A percentile compares a stretch with the other conserved stretches of the same genome.
phyloP scores from a whole-genome alignment of 1,140 invertebrate genomes.

The Dryas iulia region DNA sequence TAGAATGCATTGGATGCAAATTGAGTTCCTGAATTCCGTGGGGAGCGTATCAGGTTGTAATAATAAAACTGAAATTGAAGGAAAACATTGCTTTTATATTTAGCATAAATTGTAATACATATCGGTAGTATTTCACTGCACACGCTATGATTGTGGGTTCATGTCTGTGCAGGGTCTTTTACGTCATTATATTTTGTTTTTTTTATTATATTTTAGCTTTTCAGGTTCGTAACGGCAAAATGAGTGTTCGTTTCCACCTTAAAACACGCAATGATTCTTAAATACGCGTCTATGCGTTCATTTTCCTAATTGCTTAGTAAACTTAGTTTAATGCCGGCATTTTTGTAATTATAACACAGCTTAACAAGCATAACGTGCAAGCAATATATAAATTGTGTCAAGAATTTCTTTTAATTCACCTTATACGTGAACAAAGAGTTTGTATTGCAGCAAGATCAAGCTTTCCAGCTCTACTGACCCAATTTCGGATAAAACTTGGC shows the following conservation, averaged over 20 bases:
- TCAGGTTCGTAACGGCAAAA: too few relatives aligned
- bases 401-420: conserved; percentile 1
- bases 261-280: too few relatives aligned
- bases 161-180: too few relatives aligned
- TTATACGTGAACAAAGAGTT: background rate
- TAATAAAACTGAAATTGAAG: conserved; percentile 16
- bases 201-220: too few relatives aligned
- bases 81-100: background rate
- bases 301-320: background rate
- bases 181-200: too few relatives aligned
- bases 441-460: background rate
- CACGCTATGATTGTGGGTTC: background rate
- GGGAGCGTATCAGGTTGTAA: conserved; percentile 21
- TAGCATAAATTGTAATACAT: background rate
- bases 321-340: background rate
- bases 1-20: conserved; percentile 53
- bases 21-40: conserved; percentile 37
- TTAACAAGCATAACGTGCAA: background rate
- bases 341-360: background rate
- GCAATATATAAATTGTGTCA: conserved; percentile 1
- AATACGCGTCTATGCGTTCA: too few relatives aligned
- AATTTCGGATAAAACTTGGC: background rate
- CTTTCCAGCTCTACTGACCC: background rate
- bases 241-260: too few relatives aligned
- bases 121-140: background rate